A percentile compares a stretch with the other conserved stretches of the same genome.
Conservation (phyloP, 2,113 vertebrate species). For the Rutilus rutilus region DNA sequence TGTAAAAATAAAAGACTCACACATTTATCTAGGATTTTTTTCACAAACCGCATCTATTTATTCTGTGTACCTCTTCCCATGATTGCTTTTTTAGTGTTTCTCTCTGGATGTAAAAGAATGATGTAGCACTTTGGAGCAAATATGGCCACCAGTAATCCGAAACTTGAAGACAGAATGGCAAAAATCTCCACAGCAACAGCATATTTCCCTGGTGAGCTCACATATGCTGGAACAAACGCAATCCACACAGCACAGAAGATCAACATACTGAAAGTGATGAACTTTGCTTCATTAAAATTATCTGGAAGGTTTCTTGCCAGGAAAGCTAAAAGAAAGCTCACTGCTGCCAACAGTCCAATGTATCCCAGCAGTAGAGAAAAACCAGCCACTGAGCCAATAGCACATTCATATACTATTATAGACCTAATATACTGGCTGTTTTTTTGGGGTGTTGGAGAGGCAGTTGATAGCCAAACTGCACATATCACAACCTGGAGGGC, state of each 20-base stretch:
- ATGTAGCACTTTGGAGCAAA: slow-evolving; percentile 67
- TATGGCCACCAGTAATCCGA: slow-evolving; percentile 62
- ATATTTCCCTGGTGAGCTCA: slow-evolving; percentile 67
- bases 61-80: slow-evolving; percentile 52
- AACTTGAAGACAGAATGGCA: slow-evolving; percentile 66
- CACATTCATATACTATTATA: slow-evolving; percentile 62
- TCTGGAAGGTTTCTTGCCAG: slow-evolving; percentile 66
- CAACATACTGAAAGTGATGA: slow-evolving; percentile 71
- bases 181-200: slow-evolving; percentile 63
- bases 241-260: slow-evolving; percentile 67
- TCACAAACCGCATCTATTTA: slow-evolving; percentile 1
- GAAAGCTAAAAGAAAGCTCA: slow-evolving; percentile 67
- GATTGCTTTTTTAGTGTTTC: slow-evolving; percentile 62
- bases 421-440: slow-evolving; percentile 59
- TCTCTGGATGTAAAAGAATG: slow-evolving; percentile 61
- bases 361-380: slow-evolving; percentile 61
- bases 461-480: slow-evolving; percentile 54
- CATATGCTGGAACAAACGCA: slow-evolving; percentile 62
- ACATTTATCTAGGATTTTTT: too few relatives aligned
- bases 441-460: slow-evolving; percentile 58
- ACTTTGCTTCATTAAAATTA: slow-evolving; percentile 71
- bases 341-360: slow-evolving; percentile 61
- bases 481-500: slow-evolving; percentile 59
- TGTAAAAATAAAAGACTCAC: too few relatives aligned
- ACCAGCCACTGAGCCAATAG: slow-evolving; percentile 54